phyloP scores from a whole-genome alignment of 2,888 invertebrate genomes.

The Dryobotodes eremita region DNA sequence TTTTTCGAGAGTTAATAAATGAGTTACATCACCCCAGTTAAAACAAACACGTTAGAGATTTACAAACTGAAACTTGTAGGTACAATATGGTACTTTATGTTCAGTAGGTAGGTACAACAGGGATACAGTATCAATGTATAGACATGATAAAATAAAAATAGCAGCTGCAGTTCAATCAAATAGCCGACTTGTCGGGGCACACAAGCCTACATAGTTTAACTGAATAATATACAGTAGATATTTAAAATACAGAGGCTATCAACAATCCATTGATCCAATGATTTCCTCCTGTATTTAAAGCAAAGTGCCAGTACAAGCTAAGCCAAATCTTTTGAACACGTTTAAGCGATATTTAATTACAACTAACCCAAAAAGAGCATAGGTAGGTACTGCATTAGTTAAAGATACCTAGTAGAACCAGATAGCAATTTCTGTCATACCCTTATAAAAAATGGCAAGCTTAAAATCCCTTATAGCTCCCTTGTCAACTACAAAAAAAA shows the following conservation, averaged over 20 bases:
- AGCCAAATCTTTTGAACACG: too few species aligned
- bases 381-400: too few species aligned
- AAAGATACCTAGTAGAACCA: conserved; percentile 11
- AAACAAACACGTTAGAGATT: conserved; percentile 71
- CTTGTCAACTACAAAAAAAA: conserved; percentile 53
- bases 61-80: conserved; percentile 63
- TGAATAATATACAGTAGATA: background rate
- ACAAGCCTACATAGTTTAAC: background rate
- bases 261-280: background rate
- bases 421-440: background rate
- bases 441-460: conserved; percentile 16
- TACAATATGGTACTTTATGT: too few species aligned
- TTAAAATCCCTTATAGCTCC: conserved; percentile 38
- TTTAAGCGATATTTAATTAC: background rate
- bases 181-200: background rate
- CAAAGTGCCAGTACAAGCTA: too few species aligned
- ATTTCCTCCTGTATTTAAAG: background rate
- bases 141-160: background rate
- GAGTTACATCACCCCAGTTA: conserved; percentile 79
- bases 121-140: background rate
- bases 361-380: background rate
- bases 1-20: conserved; percentile 83
- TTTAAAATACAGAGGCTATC: background rate
- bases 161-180: conserved; percentile 10
- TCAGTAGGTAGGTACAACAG: background rate